phyloP scores from a whole-genome alignment of 2,797 vertebrate species.

The Geotrypetes seraphini region DNA sequence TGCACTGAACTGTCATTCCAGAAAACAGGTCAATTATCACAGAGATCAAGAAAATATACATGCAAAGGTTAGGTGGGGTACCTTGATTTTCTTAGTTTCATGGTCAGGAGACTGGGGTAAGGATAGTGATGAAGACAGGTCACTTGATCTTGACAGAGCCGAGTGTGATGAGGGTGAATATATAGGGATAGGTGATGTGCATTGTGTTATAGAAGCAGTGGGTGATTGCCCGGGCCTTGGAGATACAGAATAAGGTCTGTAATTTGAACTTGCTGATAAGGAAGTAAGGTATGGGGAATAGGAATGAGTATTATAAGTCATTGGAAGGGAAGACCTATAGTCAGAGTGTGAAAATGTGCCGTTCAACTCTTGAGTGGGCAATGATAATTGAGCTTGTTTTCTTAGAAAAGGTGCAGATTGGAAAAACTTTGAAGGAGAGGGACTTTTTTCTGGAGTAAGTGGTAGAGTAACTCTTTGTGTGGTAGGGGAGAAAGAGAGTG shows the following conservation, averaged over 20 bases:
- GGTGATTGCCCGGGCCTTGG: constrained; percentile 18
- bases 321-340: neutral
- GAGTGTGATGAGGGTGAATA: constrained; percentile 52
- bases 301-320: neutral
- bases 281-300: constrained; percentile 5
- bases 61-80: constrained; percentile 41
- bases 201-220: constrained; percentile 11
- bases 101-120: constrained; percentile 45
- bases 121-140: constrained; percentile 52
- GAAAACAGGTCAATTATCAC: neutral
- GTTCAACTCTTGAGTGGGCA: neutral
- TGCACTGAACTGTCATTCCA: neutral
- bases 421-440: constrained; percentile 13
- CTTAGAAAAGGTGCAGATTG: constrained; percentile 13
- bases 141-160: constrained; percentile 61
- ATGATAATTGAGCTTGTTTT: constrained; percentile 4
- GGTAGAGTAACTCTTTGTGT: constrained; percentile 3
- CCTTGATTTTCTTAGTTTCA: constrained; percentile 79
- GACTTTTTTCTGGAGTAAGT: constrained; percentile 15
- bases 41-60: constrained; percentile 38
- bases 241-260: constrained; percentile 17
- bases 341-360: neutral
- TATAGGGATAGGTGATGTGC: constrained; percentile 54
- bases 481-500: constrained; percentile 17
- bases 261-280: constrained; percentile 1